Base-by-base conservation (phyloP, 2,113 vertebrate genomes). In the Vidua macroura region DNA sequence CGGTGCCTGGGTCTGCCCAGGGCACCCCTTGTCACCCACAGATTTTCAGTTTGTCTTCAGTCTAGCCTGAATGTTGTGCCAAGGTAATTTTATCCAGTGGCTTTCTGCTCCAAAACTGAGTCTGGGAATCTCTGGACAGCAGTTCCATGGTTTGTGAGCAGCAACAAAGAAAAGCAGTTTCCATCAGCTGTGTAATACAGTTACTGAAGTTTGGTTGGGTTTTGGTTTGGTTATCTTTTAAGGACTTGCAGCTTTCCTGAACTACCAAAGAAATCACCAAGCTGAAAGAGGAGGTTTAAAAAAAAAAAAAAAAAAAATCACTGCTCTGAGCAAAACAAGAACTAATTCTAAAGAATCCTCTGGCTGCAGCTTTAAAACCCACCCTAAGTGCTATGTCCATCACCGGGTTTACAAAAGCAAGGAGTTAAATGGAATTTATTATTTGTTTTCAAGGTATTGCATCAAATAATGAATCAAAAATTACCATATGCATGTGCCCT, bases 381-480 rank as follows among this genome's bases (percentile, higher is more conserved):
- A 55, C 35, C 5, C 14, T n/a, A 55, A 55, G 25, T 75, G 49
- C 25, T 53, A 30, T 16, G 48, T 4, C 35, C 43, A 60, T 68
- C 77, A 79, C 8, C 46, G 79, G 28, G 22, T 75, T 95, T 58
- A 87, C 37, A 88, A 91, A 87, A 83, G 24, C 48, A 88, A 86
- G 66, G 44, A 43, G 58, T 39, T 87, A 62, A 83, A 59, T 49
- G 7, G 24, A 88, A 67, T 76, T 86, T 52, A 37, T 73, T 82
- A 30, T 87, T 82, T 91, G 12, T 92, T 96, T 93, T 81, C 52
- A 86, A 92, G 31, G 46, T 82, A 86, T 31, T 17, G 44, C 51
- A 86, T 81, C 20, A 91, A 88, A 81, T 62, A 62, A 80, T 81
- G 78, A 94, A 83, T 4, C 0, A 1, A 84, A 60, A 83, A 82